Percentiles rank a stretch among this genome's conserved stretches.
These are phyloP conservation scores for Nephrotoma flavescens DNA, from an alignment of 2,888 invertebrate species.

Conservation along the genomic window DNA sequence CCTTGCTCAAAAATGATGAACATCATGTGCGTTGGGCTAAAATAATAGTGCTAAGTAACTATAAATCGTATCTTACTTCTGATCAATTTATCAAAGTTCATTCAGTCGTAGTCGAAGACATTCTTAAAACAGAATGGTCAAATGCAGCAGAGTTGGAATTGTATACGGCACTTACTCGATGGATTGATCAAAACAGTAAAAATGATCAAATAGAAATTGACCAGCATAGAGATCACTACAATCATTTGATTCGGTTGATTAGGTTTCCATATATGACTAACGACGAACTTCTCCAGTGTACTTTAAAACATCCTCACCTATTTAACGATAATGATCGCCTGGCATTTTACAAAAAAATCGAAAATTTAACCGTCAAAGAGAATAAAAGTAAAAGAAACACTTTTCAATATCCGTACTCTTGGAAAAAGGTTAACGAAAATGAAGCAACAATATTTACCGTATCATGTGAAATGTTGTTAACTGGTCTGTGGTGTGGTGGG, in stretches of 20 bases:
- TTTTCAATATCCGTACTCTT: not conserved
- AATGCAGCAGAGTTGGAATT: not conserved
- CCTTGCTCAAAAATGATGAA: not conserved
- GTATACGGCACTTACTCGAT: not conserved
- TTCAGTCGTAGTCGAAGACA: not conserved
- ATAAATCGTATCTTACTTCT: not conserved
- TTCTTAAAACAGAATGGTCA: not conserved
- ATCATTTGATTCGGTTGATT: not conserved
- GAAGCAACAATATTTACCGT: not conserved
- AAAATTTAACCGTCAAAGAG: not conserved
- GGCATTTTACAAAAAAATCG: not conserved
- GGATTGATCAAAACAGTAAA: not conserved
- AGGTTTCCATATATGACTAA: not conserved
- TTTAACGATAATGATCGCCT: not conserved
- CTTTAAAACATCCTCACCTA: not conserved
- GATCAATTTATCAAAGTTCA: not conserved
- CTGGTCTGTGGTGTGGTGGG: not conserved
- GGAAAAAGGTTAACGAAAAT: not conserved
- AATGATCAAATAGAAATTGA: not conserved
- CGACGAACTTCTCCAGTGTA: not conserved
- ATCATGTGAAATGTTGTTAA: not conserved
- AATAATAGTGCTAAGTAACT: not conserved
- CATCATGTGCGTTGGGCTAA: not conserved
- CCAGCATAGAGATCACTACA: not conserved
- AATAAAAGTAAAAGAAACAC: not conserved